Evolutionary conservation across 2,113 vertebrate species (phyloP).

Genomic region (Pristiophorus japonicus): DNA sequence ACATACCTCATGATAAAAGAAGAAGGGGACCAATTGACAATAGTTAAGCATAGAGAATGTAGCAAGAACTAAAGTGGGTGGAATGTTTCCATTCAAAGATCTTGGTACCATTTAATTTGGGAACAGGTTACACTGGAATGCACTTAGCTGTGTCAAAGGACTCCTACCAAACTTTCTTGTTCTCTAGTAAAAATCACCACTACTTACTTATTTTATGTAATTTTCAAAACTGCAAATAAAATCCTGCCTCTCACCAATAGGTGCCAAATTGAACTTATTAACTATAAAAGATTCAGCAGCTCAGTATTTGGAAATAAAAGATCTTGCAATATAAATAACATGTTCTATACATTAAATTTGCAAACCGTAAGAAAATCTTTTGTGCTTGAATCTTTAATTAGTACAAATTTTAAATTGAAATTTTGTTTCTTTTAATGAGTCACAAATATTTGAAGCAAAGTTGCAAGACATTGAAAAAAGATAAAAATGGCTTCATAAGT

Average conservation of each 20-base stretch:
- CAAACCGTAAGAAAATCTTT: not conserved
- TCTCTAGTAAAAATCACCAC: not conserved
- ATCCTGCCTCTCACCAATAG: not conserved
- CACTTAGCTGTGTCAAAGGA: not conserved
- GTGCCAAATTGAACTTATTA: not conserved
- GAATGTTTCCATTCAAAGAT: not conserved
- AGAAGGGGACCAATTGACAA: not conserved
- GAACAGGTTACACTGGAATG: not conserved
- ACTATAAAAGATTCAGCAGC: not conserved
- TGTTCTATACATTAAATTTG: not conserved
- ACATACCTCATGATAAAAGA: not conserved
- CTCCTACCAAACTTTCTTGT: not conserved
- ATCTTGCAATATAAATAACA: not conserved
- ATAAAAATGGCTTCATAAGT: not conserved
- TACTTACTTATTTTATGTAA: not conserved
- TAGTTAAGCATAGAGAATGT: not conserved
- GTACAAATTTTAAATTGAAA: not conserved
- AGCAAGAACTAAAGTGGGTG: not conserved
- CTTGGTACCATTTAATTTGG: not conserved
- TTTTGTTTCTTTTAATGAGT: not conserved
- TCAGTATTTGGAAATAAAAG: not conserved
- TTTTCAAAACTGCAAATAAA: not conserved
- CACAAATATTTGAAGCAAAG: not conserved
- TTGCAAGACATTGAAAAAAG: not conserved
- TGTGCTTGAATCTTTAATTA: not conserved